Evolutionary conservation across 2,113 vertebrate genomes (phyloP).

Genomic region (Tricholaema leucomelas): DNA sequence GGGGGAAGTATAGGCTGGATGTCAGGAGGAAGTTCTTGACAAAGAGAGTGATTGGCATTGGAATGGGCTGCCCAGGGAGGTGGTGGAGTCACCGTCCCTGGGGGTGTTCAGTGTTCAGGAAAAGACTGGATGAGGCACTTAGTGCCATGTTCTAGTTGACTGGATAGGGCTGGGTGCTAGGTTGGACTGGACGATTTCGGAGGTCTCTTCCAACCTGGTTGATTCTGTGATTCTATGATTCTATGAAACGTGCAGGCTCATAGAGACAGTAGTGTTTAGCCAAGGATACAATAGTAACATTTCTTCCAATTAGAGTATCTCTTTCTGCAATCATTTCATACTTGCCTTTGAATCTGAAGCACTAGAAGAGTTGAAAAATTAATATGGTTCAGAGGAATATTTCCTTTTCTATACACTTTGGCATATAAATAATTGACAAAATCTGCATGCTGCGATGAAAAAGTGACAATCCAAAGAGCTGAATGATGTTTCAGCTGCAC

Average conservation of each 20-base stretch:
- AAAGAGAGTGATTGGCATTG: too few relatives aligned
- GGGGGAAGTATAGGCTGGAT: too few relatives aligned
- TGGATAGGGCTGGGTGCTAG: too few relatives aligned
- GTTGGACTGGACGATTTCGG: too few relatives aligned
- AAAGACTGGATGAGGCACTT: too few relatives aligned
- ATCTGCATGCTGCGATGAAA: not conserved
- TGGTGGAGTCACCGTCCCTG: too few relatives aligned
- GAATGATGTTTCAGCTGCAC: not conserved
- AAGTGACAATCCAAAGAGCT: not conserved
- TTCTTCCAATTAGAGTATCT: not conserved
- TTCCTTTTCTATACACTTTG: not conserved
- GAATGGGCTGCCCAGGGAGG: too few relatives aligned
- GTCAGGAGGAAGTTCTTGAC: too few relatives aligned
- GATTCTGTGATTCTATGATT: too few relatives aligned
- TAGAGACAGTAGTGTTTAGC: not conserved
- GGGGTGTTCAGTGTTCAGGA: too few relatives aligned
- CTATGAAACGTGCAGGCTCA: rapidly evolving
- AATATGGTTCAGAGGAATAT: not conserved
- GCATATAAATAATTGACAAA: not conserved
- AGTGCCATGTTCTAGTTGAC: too few relatives aligned
- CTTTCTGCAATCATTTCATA: not conserved
- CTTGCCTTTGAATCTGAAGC: not conserved
- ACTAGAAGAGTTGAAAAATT: not conserved
- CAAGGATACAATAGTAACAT: not conserved
- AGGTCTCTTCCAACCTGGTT: too few relatives aligned